These are phyloP conservation scores for Macaria liturata DNA, from an alignment of 2,888 invertebrate genomes.

Conservation along the genomic window DNA sequence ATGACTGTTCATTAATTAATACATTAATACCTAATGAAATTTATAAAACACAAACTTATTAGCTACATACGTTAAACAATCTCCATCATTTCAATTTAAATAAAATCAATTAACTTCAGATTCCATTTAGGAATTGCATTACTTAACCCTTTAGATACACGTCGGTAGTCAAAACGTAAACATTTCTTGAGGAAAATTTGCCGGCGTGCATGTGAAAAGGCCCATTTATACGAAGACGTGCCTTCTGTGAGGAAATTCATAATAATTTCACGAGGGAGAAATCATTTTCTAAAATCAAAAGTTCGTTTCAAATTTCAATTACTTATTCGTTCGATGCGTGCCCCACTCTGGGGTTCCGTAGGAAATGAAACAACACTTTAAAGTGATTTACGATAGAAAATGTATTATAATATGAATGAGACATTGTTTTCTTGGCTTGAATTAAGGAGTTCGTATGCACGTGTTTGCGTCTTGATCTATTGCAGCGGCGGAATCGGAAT, in stretches of 20 bases:
- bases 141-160: slow-evolving; percentile 39
- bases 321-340: slow-evolving; percentile 80
- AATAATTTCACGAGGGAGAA: slow-evolving; percentile 76
- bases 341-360: slow-evolving; percentile 65
- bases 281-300: slow-evolving; percentile 78
- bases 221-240: slow-evolving; percentile 56
- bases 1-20: too few relatives aligned
- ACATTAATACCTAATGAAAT: too few relatives aligned
- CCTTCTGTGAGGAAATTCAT: slow-evolving; percentile 67
- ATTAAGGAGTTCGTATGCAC: slow-evolving; percentile 63
- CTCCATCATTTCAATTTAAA: too few relatives aligned
- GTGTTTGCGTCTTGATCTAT: slow-evolving; percentile 58
- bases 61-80: too few relatives aligned
- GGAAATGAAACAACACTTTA: slow-evolving; percentile 83
- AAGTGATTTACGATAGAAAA: slow-evolving; percentile 78
- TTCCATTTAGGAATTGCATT: slow-evolving; percentile 34
- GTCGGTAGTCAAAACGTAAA: slow-evolving; percentile 40
- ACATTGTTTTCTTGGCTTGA: slow-evolving; percentile 75
- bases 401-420: slow-evolving; percentile 77
- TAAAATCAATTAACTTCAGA: slow-evolving; percentile 22
- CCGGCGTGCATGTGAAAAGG: slow-evolving; percentile 48
- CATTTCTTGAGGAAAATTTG: slow-evolving; percentile 45
- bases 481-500: slow-evolving; percentile 36
- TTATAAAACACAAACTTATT: too few relatives aligned
- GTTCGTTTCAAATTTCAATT: slow-evolving; percentile 82